Conservation (phyloP, 1,140 invertebrate genomes). For the Drosophila yakuba region DNA sequence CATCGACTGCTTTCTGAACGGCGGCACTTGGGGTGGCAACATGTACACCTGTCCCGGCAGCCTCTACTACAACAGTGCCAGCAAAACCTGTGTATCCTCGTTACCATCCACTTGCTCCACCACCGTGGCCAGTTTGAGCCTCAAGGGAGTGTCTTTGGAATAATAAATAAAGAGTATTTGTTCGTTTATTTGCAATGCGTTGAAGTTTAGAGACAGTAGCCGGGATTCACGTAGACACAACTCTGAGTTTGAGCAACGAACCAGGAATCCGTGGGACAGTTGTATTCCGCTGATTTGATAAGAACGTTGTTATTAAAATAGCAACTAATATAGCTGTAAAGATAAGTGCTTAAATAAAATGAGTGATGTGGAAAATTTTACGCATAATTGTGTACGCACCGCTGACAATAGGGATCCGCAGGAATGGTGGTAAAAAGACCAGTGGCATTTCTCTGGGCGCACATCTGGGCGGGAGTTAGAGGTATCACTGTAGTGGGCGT, state of each 20-base stretch:
- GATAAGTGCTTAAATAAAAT: constrained; percentile 4
- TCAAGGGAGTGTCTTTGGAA: constrained; percentile 51
- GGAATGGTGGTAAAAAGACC: constrained; percentile 65
- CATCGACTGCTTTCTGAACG: constrained; percentile 53
- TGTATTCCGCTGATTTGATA: constrained; percentile 50
- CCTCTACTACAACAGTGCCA: constrained; percentile 56
- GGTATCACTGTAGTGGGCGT: constrained; percentile 5
- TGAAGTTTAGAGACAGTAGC: constrained; percentile 44
- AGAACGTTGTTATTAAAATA: constrained; percentile 36
- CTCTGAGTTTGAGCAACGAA: constrained; percentile 45
- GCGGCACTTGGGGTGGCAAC: constrained; percentile 56
- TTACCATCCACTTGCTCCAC: constrained; percentile 56
- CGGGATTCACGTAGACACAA: constrained; percentile 56
- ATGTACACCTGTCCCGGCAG: constrained; percentile 55
- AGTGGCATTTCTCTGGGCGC: constrained; percentile 12
- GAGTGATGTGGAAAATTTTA: constrained; percentile 3
- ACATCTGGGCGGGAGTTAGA: constrained; percentile 50
- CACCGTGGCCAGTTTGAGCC: constrained; percentile 36
- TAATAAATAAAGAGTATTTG: constrained; percentile 21
- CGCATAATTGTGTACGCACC: constrained; percentile 27
- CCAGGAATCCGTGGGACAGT: constrained; percentile 47
- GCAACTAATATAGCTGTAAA: constrained; percentile 75
- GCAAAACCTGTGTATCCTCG: constrained; percentile 17
- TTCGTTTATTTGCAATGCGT: constrained; percentile 18
- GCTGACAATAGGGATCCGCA: constrained; percentile 62